Evolutionary conservation across 2,113 vertebrate genomes (phyloP).

Genomic region (Trogon melanurus): DNA sequence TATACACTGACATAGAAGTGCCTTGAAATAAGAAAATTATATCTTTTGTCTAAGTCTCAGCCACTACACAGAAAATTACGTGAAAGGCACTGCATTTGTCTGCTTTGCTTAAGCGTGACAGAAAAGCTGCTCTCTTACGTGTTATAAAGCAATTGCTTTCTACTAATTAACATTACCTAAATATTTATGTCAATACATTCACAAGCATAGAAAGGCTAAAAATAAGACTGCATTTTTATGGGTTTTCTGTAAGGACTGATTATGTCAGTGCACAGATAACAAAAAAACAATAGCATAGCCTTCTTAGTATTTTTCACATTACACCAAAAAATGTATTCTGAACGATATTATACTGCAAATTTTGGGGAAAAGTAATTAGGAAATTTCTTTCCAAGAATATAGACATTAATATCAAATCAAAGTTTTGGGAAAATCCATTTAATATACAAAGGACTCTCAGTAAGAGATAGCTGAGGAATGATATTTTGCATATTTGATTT

Average conservation of each 20-base stretch:
- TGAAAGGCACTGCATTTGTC: not conserved
- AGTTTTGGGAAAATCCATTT: not conserved
- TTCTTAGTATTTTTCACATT: not conserved
- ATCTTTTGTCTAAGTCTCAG: slow-evolving; percentile 6
- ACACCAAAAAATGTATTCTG: not conserved
- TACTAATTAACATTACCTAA: slow-evolving; percentile 32
- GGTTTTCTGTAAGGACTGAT: not conserved
- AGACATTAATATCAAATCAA: not conserved
- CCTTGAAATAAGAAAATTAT: slow-evolving; percentile 59
- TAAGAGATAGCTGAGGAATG: not conserved
- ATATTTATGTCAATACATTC: slow-evolving; percentile 6
- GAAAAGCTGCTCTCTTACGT: not conserved
- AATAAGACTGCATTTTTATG: not conserved
- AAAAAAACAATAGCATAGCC: not conserved
- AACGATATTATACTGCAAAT: not conserved
- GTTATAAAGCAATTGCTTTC: not conserved
- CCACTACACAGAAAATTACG: not conserved
- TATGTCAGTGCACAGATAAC: not conserved
- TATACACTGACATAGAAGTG: not conserved
- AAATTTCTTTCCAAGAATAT: not conserved
- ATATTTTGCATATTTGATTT: not conserved
- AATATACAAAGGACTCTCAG: not conserved
- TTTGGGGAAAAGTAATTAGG: not conserved
- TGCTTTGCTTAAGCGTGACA: not conserved
- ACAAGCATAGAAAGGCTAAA: not conserved